These are phyloP conservation scores for Acanthiza pusilla DNA, from an alignment of 2,797 vertebrate species.

Conservation along the genomic window DNA sequence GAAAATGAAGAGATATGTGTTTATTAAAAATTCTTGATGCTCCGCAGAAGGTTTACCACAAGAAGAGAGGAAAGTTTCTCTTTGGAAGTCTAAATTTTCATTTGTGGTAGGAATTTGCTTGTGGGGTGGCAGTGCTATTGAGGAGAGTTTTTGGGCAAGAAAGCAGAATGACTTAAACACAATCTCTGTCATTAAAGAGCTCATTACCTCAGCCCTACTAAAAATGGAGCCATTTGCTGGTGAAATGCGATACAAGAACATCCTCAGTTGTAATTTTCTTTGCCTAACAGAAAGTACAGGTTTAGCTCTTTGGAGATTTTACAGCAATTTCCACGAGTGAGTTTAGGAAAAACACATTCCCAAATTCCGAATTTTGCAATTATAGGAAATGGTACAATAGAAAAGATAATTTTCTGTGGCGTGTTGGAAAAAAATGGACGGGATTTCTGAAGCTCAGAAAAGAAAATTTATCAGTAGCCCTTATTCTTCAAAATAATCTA, in stretches of 20 bases:
- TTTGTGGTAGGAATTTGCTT: constrained; percentile 9
- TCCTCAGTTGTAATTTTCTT: not conserved
- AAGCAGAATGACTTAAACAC: constrained; percentile 20
- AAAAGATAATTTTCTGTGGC: not conserved
- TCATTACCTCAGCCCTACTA: constrained; percentile 21
- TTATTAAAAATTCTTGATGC: constrained; percentile 42
- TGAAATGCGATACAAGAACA: not conserved
- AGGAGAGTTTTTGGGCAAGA: not conserved
- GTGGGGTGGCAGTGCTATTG: not conserved
- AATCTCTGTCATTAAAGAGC: constrained; percentile 14
- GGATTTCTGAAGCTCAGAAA: not conserved
- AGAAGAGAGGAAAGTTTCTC: constrained; percentile 35
- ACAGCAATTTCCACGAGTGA: not conserved
- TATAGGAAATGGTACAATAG: not conserved
- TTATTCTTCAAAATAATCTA: not conserved
- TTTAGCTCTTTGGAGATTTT: not conserved
- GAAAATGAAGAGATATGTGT: not conserved
- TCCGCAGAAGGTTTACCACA: constrained; percentile 7
- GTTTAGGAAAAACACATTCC: not conserved
- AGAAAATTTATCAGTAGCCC: not conserved
- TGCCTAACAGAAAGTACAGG: not conserved
- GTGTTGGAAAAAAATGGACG: not conserved
- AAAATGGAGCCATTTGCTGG: not conserved
- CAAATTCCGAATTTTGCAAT: not conserved
- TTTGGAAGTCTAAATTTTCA: constrained; percentile 30